A percentile compares a stretch with the other conserved stretches of the same genome.
Conservation (phyloP, 1,140 invertebrate species). For the Anagrus nilaparvatae region DNA sequence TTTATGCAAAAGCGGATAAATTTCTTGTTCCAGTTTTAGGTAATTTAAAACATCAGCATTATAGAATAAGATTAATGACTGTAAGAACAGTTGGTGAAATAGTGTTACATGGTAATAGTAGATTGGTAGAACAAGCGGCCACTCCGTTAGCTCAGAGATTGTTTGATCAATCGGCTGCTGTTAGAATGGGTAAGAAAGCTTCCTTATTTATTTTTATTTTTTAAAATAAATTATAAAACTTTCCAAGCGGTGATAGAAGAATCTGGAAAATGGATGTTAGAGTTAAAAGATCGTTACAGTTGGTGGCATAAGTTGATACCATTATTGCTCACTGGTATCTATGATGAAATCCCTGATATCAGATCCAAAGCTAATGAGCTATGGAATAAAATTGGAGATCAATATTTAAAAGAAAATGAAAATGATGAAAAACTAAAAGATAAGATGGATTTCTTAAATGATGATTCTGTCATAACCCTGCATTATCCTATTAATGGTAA, state of each 20-base stretch:
- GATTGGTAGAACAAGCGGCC: constrained; percentile 50
- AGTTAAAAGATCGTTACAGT: constrained; percentile 66
- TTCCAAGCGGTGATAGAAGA: constrained; percentile 51
- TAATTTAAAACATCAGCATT: constrained; percentile 72
- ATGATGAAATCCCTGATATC: constrained; percentile 60
- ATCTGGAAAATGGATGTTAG: constrained; percentile 55
- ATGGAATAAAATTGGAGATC: constrained; percentile 58
- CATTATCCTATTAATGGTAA: constrained; percentile 57
- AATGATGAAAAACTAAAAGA: constrained; percentile 63
- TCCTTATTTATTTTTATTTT: constrained; percentile 4
- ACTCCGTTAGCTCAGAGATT: constrained; percentile 60
- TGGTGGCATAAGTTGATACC: constrained; percentile 67
- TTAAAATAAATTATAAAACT: constrained; percentile 1
- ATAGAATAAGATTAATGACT: constrained; percentile 60
- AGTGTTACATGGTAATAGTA: constrained; percentile 49
- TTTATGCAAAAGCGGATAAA: constrained; percentile 61
- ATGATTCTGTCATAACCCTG: constrained; percentile 32
- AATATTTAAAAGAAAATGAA: constrained; percentile 68
- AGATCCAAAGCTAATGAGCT: constrained; percentile 44
- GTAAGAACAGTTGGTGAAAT: constrained; percentile 58
- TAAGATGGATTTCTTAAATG: constrained; percentile 55
- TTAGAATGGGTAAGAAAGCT: constrained; percentile 41
- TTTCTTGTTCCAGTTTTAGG: constrained; percentile 61
- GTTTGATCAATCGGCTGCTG: constrained; percentile 62
- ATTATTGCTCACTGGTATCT: constrained; percentile 61